Conservation (phyloP, 2,113 vertebrate species). For the Apistogramma diplotaenia region DNA sequence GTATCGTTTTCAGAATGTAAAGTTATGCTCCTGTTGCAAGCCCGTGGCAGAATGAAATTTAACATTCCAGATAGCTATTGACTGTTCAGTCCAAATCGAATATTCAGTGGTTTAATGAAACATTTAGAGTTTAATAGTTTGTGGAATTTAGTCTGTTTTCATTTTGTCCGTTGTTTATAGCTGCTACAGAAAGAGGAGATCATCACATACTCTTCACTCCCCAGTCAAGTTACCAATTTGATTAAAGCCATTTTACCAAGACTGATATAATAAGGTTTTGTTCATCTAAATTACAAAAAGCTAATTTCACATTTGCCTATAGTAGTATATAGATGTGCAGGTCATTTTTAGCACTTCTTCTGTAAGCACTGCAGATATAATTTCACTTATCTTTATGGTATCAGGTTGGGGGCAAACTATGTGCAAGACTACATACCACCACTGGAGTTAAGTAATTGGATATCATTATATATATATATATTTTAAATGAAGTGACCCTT, state of each 20-base stretch:
- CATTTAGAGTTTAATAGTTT: neutral
- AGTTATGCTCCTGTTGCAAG: conserved; percentile 8
- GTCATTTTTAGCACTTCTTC: neutral
- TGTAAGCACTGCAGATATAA: neutral
- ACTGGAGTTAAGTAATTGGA: neutral
- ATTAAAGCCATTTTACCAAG: neutral
- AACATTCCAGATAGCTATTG: conserved; percentile 16
- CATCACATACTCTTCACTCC: neutral
- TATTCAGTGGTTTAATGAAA: neutral
- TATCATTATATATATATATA: neutral
- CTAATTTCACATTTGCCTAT: neutral
- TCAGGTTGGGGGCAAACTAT: neutral
- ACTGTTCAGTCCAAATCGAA: neutral
- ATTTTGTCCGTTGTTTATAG: neutral
- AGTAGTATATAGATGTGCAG: neutral
- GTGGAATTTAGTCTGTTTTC: neutral
- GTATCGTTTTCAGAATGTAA: conserved; percentile 5
- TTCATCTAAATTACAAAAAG: neutral
- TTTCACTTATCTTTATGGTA: neutral
- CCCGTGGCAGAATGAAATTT: neutral
- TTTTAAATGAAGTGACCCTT: neutral
- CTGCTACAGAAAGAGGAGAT: conserved; percentile 30
- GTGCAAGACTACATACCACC: neutral
- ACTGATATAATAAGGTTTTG: neutral
- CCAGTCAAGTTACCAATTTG: neutral